Percentiles rank a stretch among this genome's conserved stretches.
Conservation (phyloP, 2,113 vertebrate genomes). For the Clupea harengus region DNA sequence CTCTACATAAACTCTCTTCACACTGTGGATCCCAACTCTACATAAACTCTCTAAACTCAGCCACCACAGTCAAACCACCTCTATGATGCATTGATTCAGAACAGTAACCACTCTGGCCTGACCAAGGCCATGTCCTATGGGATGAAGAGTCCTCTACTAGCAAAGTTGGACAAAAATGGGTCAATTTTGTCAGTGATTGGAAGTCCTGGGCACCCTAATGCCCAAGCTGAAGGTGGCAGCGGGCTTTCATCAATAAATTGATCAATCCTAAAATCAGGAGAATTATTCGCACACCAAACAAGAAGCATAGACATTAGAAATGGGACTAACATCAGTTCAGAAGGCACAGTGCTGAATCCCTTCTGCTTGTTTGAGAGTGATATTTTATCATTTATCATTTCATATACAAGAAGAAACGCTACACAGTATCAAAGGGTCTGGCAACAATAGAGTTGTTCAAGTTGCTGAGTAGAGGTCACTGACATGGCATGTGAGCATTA, state of each 20-base stretch:
- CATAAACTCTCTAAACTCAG: neutral
- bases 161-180: neutral
- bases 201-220: neutral
- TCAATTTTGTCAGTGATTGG: neutral
- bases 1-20: neutral
- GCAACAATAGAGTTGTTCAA: neutral
- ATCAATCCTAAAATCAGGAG: neutral
- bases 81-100: conserved; percentile 1
- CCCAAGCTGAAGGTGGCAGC: neutral
- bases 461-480: neutral
- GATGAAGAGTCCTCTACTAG: neutral
- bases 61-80: neutral
- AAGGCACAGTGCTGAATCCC: neutral
- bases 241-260: neutral
- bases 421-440: neutral
- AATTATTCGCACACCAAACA: neutral
- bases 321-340: too few relatives aligned
- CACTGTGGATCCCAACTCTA: neutral
- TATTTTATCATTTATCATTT: neutral
- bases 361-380: neutral
- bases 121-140: neutral
- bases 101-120: neutral
- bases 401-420: neutral
- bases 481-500: neutral
- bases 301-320: neutral